Evolutionary conservation across 2,888 invertebrate genomes (phyloP), one percentile per base, ranked within the genome.

Genomic region (Stegophylla sp.): DNA sequence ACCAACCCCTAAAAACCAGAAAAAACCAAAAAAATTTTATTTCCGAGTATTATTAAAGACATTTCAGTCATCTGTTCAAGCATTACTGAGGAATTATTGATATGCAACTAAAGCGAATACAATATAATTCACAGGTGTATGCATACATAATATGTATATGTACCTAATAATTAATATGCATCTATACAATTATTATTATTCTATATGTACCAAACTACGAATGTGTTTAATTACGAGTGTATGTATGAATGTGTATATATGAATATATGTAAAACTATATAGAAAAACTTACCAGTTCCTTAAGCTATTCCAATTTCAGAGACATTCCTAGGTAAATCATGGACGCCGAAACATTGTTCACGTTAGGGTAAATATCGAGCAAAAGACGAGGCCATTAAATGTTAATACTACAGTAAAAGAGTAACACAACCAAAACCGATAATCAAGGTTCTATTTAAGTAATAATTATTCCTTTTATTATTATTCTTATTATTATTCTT

Each of bases 361-460:
- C 79, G 34, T 79, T 71, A 28, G 45, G 67, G 59, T 69, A 28
- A 71, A 71, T 61, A 26, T 5, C 23, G 53, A 10, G 20, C 48
- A 79, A 61, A 71, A 41, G 69, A 79, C 79, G 71, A 79, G 71
- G 61, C 79, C 79, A 79, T 79, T 71, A 79, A 79, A 28, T 5
- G 34, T 34, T 34, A 34, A 34, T 34, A 34, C 34, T 34, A 7
- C 34, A 34, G 7, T n/a, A n/a, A n/a, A n/a, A n/a, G n/a, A n/a
- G n/a, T n/a, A n/a, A n/a, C n/a, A n/a, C n/a, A n/a, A n/a, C n/a
- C 34, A 5, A 23, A 15, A 61, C 71, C 41, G 26, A 59, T 48
- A 77, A 67, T 67, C 77, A 56, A 67, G 23, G 79, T 71, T 79
- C 79, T 71, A 71, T 79, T 79, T 79, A 69, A 79, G 51, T 79